These are phyloP conservation scores for Philypnodon macrostomus DNA, from an alignment of 2,797 vertebrate genomes.

Conservation along the genomic window DNA sequence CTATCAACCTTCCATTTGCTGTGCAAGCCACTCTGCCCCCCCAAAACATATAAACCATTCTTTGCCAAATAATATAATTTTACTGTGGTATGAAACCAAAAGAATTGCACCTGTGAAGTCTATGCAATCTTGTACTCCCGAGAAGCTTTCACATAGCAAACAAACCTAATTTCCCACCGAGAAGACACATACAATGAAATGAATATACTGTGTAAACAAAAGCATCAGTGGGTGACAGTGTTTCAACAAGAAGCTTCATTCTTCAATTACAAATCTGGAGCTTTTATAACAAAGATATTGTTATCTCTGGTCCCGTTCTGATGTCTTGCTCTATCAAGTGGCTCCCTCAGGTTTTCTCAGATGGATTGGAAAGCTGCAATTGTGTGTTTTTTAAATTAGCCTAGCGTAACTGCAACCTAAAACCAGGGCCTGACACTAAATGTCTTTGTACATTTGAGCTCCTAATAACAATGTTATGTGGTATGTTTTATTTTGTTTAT, in stretches of 20 bases:
- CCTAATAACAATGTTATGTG: too few relatives aligned
- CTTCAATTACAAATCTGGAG: slow-evolving; percentile 32
- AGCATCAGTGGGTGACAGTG: slow-evolving; percentile 33
- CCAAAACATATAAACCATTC: too few relatives aligned
- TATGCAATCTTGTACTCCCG: not conserved
- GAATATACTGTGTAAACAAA: slow-evolving; percentile 40
- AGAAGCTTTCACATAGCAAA: slow-evolving; percentile 1
- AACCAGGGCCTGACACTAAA: slow-evolving; percentile 19
- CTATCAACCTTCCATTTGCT: too few relatives aligned
- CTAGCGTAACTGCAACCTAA: slow-evolving; percentile 17
- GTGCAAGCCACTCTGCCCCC: too few relatives aligned
- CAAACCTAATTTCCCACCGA: slow-evolving; percentile 11
- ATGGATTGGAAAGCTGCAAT: slow-evolving; percentile 29
- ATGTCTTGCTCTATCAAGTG: slow-evolving; percentile 50
- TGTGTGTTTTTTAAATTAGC: slow-evolving; percentile 14
- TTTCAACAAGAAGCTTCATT: slow-evolving; percentile 25
- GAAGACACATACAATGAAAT: slow-evolving; percentile 23
- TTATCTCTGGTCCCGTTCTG: slow-evolving; percentile 42
- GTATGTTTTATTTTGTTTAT: slow-evolving; percentile 6
- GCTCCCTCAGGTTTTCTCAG: slow-evolving; percentile 41
- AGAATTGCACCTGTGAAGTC: not conserved
- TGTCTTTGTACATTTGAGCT: slow-evolving; percentile 18
- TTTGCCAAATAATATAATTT: too few relatives aligned
- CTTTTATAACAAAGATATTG: slow-evolving; percentile 45
- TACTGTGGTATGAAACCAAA: too few relatives aligned